Base-by-base conservation (phyloP, 1,140 invertebrate genomes). In the Drosophila oshimai region DNA sequence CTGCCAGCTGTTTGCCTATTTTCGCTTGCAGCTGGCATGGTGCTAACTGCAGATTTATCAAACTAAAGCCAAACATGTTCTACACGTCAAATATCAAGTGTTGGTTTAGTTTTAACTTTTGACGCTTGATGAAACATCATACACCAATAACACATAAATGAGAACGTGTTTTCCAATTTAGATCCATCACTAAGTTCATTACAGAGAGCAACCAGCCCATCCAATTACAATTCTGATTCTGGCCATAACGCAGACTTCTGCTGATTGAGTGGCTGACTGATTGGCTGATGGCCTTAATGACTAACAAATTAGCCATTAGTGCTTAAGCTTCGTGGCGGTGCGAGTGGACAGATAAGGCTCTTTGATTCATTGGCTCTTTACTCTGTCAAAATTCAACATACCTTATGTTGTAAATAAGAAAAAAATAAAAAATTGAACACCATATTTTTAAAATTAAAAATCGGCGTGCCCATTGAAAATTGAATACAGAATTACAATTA, bases 41-140 rank as follows among this genome's bases (percentile, higher is more conserved):
- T n/a, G n/a, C n/a, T n/a, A n/a, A n/a, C n/a, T 34, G 39, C 50
- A 12, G n/a, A n/a, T 73, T 79, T 73, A 78, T 73, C 75, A 46
- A 54, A 37, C 37, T 47, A 33, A 29, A 17, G 15, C 33, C 77
- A 80, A 49, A 55, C 76, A n/a, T n/a, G n/a, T n/a, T n/a, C n/a
- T n/a, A n/a, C n/a, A 22, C n/a, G n/a, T n/a, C n/a, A n/a, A n/a
- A n/a, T n/a, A n/a, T n/a, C n/a, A n/a, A n/a, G n/a, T n/a, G n/a
- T n/a, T 17, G 22, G 12, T 45, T 34, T 42, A n/a, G n/a, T n/a
- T n/a, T 67, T 86, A 80, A 79, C 74, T 74, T 74, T 74, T 65
- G 58, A 73, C 57, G 72, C 73, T 71, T 81, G 73, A 76, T 76
- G 83, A 69, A 83, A 46, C 77, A 81, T n/a, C n/a, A n/a, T n/a